phyloP scores from a whole-genome alignment of 2,888 invertebrate genomes.

The Zygaena filipendulae region DNA sequence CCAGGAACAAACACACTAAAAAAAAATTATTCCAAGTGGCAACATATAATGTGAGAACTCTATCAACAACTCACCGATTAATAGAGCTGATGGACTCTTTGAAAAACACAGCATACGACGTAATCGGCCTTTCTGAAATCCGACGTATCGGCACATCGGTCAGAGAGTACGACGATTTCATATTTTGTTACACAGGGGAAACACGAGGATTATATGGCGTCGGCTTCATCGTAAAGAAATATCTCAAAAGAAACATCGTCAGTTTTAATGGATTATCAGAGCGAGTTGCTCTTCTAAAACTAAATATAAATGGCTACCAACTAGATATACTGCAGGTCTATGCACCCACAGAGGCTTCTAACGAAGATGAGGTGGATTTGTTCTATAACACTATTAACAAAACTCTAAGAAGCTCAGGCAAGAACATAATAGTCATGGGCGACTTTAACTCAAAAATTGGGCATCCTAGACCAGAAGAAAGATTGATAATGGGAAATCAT shows the following conservation, averaged over 20 bases:
- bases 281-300: conserved; percentile 11
- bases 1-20: too few species aligned
- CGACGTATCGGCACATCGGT: too few species aligned
- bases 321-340: conserved; percentile 7
- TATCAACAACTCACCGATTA: too few species aligned
- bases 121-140: too few species aligned
- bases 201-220: conserved; percentile 4
- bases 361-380: too few species aligned
- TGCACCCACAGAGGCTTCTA: too few species aligned
- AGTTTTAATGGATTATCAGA: conserved; percentile 7
- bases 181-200: too few species aligned
- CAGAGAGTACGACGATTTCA: too few species aligned
- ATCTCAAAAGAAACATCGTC: conserved; percentile 5
- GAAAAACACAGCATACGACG: too few species aligned
- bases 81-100: too few species aligned
- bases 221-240: conserved; percentile 6
- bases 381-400: conserved; percentile 5
- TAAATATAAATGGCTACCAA: conserved; percentile 5
- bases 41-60: too few species aligned
- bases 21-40: too few species aligned
- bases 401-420: conserved; percentile 7
- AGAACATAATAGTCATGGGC: conserved; percentile 6
- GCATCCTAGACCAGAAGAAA: conserved; percentile 5
- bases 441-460: conserved; percentile 13
- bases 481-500: conserved; percentile 5